phyloP scores from a whole-genome alignment of 2,113 vertebrate genomes.

The Pachyramphus minor region DNA sequence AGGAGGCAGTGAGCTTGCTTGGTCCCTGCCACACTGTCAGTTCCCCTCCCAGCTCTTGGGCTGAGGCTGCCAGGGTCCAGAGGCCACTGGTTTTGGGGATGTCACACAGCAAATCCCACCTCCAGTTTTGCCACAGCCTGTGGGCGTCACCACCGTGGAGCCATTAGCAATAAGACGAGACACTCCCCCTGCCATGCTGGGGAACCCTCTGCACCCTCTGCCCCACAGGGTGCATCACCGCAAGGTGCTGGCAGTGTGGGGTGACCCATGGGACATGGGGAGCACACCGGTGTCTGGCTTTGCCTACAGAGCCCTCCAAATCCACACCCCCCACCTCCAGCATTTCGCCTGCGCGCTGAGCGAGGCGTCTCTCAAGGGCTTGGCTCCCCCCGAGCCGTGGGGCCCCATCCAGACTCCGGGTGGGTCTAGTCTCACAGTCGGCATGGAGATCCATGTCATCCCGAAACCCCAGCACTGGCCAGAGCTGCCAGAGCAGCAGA shows the following conservation, averaged over 20 bases:
- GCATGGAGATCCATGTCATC: not conserved
- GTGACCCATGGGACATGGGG: not conserved
- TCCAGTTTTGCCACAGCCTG: not conserved
- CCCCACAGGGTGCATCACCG: rapidly evolving
- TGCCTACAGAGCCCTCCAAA: not conserved
- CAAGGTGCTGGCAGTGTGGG: not conserved
- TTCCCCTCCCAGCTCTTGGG: not conserved
- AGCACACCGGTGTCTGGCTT: not conserved
- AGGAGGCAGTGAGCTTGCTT: not conserved
- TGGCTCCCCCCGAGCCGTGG: not conserved
- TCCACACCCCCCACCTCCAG: not conserved
- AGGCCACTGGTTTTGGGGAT: not conserved
- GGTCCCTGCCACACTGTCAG: not conserved
- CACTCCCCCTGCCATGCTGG: rapidly evolving
- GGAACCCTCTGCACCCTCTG: not conserved
- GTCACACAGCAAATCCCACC: not conserved
- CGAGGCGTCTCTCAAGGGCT: not conserved
- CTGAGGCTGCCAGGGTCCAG: not conserved
- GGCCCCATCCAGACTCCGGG: not conserved
- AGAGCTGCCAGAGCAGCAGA: not conserved
- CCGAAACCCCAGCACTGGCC: not conserved
- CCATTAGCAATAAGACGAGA: slow-evolving; percentile 33
- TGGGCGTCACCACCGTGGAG: not conserved
- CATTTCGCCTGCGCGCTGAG: rapidly evolving
- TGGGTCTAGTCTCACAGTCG: not conserved